Evolutionary conservation across 2,888 invertebrate genomes (phyloP).

Genomic region (Lypha dubia): DNA sequence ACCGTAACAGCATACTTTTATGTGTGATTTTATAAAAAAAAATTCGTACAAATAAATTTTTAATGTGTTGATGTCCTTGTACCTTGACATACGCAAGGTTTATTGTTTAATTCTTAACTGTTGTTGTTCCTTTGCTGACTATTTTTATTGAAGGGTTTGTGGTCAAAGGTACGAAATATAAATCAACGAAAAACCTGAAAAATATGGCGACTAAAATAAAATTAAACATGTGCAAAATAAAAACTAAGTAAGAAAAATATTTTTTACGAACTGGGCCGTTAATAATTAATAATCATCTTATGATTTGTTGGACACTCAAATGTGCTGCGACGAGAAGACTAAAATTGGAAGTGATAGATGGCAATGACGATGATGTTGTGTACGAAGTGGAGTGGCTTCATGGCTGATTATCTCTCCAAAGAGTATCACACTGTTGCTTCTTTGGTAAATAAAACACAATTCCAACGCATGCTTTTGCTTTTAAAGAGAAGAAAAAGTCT

Average conservation of each 20-base stretch:
- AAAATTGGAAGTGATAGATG: conserved; percentile 17
- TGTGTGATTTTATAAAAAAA: too few species aligned
- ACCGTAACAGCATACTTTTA: not conserved
- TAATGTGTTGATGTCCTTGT: conserved; percentile 68
- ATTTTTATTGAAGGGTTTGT: conserved; percentile 11
- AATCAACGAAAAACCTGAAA: conserved; percentile 60
- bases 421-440: conserved; percentile 69
- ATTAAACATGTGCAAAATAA: conserved; percentile 3
- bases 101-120: conserved; percentile 52
- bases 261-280: conserved; percentile 31
- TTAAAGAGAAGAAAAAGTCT: conserved; percentile 7
- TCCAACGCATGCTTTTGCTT: conserved; percentile 68
- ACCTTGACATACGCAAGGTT: conserved; percentile 67
- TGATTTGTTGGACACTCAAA: conserved; percentile 45
- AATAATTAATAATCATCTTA: conserved; percentile 67
- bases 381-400: conserved; percentile 18
- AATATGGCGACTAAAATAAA: conserved; percentile 32
- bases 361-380: conserved; percentile 36
- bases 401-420: conserved; percentile 37
- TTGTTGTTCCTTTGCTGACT: conserved; percentile 29
- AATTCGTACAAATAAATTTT: conserved; percentile 54
- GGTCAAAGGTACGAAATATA: conserved; percentile 6
- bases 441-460: conserved; percentile 16
- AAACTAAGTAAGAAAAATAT: not conserved
- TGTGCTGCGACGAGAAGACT: conserved; percentile 9